Evolutionary conservation across 2,113 vertebrate genomes (phyloP).

Genomic region (Ranitomeya imitator): DNA sequence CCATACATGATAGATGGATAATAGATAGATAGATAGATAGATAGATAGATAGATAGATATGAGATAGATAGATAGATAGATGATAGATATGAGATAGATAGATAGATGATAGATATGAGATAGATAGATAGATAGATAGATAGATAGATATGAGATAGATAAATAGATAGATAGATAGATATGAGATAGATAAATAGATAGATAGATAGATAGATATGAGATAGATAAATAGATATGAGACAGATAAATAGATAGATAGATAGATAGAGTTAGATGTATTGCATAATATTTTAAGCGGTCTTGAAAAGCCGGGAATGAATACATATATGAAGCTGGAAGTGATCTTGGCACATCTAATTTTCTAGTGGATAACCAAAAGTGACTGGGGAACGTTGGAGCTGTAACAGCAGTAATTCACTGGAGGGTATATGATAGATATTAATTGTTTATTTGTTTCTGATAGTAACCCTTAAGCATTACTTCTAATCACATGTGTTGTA

Average conservation of each 20-base stretch:
- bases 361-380: conserved; percentile 34
- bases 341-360: conserved; percentile 61
- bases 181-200: no score
- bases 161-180: no score
- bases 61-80: no score
- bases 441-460: conserved; percentile 74
- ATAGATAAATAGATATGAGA: no score
- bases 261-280: neutral
- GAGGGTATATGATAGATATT: conserved; percentile 73
- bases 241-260: neutral
- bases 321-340: conserved; percentile 61
- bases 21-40: no score
- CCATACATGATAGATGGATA: no score
- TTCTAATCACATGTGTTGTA: conserved; percentile 66
- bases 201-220: no score
- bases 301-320: conserved; percentile 67
- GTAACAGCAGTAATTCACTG: conserved; percentile 67
- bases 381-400: conserved; percentile 69
- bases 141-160: no score
- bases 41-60: no score
- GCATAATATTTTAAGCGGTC: conserved; percentile 3
- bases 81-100: no score
- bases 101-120: no score
- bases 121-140: no score
- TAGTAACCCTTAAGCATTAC: conserved; percentile 65